Conservation (phyloP, 2,113 vertebrate species). For the Lagopus leucura region DNA sequence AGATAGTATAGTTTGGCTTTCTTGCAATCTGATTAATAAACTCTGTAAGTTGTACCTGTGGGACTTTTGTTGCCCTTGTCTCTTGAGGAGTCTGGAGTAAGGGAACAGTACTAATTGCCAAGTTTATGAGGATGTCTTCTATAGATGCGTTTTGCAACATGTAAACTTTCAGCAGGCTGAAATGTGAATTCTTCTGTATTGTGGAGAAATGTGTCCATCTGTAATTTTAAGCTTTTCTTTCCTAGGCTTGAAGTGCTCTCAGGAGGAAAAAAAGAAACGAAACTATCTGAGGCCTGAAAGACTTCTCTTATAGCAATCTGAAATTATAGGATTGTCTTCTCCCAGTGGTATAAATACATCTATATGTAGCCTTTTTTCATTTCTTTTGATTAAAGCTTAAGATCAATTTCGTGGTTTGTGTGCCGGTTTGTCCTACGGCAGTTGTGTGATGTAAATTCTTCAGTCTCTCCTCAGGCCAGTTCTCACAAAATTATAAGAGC, state of each 20-base stretch:
- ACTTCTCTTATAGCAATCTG: background rate
- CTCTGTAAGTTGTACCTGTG: background rate
- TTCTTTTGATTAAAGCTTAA: slow-evolving; percentile 66
- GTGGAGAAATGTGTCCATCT: background rate
- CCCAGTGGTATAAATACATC: background rate
- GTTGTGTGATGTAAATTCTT: slow-evolving; percentile 4
- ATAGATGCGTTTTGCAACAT: background rate
- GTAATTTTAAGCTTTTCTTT: background rate
- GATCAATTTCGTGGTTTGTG: slow-evolving; percentile 48
- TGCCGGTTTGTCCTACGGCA: slow-evolving; percentile 46
- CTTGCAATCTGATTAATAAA: background rate
- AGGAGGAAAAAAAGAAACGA: background rate
- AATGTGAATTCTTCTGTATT: background rate
- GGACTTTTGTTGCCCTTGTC: background rate
- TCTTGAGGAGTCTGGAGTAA: background rate
- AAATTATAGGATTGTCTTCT: slow-evolving; percentile 10
- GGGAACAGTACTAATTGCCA: background rate
- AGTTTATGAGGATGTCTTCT: background rate
- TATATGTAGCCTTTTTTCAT: slow-evolving; percentile 47
- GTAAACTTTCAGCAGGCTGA: background rate
- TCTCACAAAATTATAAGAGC: background rate
- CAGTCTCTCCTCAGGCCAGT: slow-evolving; percentile 31
- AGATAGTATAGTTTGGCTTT: background rate
- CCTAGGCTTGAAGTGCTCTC: background rate
- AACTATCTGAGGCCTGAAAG: background rate